Evolutionary conservation across 2,113 vertebrate genomes (phyloP).

Genomic region (Podocnemis expansa): DNA sequence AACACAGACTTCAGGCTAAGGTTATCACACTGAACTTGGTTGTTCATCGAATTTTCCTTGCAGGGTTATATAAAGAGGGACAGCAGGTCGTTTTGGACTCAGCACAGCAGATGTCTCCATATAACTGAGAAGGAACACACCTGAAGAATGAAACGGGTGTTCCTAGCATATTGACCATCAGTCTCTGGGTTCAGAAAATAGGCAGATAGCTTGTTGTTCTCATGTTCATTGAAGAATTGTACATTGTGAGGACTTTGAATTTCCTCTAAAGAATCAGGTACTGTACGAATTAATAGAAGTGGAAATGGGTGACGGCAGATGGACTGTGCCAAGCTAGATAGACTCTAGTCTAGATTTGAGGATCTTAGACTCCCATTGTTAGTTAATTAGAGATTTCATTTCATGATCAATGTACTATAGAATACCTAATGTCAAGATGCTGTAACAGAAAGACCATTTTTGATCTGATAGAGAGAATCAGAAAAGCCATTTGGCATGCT

Average conservation of each 20-base stretch:
- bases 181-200: background rate
- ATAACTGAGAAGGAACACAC: background rate
- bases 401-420: background rate
- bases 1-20: background rate
- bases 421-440: fast-evolving
- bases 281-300: background rate
- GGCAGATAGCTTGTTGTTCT: background rate
- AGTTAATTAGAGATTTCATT: background rate
- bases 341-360: background rate
- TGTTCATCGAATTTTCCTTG: background rate
- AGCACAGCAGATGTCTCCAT: background rate
- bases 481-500: background rate
- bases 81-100: fast-evolving
- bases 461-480: background rate
- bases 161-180: background rate
- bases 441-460: background rate
- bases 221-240: background rate
- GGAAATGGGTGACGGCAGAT: fast-evolving
- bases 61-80: fast-evolving
- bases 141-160: background rate
- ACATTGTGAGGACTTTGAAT: background rate
- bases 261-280: background rate
- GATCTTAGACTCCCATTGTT: background rate
- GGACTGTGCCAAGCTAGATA: fast-evolving
- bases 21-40: background rate